These are phyloP conservation scores for Drosophila antonietae DNA, from an alignment of 2,888 invertebrate genomes.

Conservation along the genomic window DNA sequence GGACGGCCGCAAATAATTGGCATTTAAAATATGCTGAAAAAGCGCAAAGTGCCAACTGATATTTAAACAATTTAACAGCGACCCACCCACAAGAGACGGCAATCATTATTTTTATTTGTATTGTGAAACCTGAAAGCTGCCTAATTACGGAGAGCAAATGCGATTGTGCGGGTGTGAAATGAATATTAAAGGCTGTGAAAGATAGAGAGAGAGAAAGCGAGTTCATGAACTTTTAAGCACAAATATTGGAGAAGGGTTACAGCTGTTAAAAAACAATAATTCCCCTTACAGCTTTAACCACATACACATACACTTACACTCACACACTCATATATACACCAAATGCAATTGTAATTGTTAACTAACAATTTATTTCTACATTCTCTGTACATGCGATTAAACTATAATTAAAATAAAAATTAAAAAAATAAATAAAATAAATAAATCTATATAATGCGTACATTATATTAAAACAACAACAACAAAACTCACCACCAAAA, in stretches of 20 bases:
- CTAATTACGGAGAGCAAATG: slow-evolving; percentile 40
- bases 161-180: background rate
- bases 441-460: slow-evolving; percentile 42
- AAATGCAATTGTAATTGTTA: slow-evolving; percentile 66
- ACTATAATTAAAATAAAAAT: slow-evolving; percentile 22
- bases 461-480: slow-evolving; percentile 45
- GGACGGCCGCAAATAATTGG: slow-evolving; percentile 73
- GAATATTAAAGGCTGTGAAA: background rate
- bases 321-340: slow-evolving; percentile 22
- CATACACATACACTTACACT: slow-evolving; percentile 13
- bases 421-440: slow-evolving; percentile 3
- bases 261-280: background rate
- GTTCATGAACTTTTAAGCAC: background rate
- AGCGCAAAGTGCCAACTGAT: slow-evolving; percentile 59
- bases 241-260: background rate
- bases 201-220: background rate
- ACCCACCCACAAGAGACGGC: slow-evolving; percentile 46
- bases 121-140: slow-evolving; percentile 7
- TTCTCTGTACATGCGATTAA: slow-evolving; percentile 71
- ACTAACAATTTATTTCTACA: slow-evolving; percentile 78
- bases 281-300: slow-evolving; percentile 14
- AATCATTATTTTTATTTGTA: slow-evolving; percentile 22
- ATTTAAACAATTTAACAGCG: slow-evolving; percentile 71
- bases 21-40: slow-evolving; percentile 73
- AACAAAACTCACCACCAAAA: slow-evolving; percentile 65